phyloP scores from a whole-genome alignment of 2,797 vertebrate species.

The Chiropotes sagulatus region DNA sequence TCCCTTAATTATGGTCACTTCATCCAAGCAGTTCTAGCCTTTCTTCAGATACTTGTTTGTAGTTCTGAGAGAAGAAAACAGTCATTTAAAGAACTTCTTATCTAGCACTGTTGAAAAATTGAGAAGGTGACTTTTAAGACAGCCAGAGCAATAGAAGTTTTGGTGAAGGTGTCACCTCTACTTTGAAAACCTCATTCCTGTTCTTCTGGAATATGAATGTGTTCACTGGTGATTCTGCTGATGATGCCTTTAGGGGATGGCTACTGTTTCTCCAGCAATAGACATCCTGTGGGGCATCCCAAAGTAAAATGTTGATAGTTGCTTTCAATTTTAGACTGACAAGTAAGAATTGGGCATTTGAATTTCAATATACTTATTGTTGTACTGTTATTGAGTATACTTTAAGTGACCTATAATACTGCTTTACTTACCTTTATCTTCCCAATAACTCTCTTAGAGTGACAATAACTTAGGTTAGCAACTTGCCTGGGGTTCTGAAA shows the following conservation, averaged over 20 bases:
- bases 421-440: background rate
- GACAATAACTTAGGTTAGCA: background rate
- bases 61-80: background rate
- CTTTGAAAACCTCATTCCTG: background rate
- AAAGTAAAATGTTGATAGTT: background rate
- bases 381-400: background rate
- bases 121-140: background rate
- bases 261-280: background rate
- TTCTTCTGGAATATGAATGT: background rate
- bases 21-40: background rate
- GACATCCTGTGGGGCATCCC: background rate
- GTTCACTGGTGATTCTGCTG: too few relatives aligned
- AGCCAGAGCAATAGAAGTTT: background rate
- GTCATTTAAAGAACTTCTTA: background rate
- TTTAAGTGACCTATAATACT: background rate
- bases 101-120: background rate
- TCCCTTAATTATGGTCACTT: background rate
- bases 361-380: background rate
- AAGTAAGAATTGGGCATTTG: constrained; percentile 8
- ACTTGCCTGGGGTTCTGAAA: background rate
- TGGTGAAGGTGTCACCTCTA: background rate
- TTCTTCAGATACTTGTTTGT: background rate
- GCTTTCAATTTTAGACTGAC: background rate
- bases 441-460: background rate
- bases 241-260: background rate